A percentile compares a stretch with the other conserved stretches of the same genome.
Evolutionary conservation across 1,140 invertebrate species (phyloP).

Genomic region (honey bee (Apis mellifera)): Amel_HAv3.1 CM009931.2:21565001-21565500

Average conservation of each 20-base stretch:
- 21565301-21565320: neutral
- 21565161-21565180: constrained; percentile 69
- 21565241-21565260: constrained; percentile 42
- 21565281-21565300: constrained; percentile 39
- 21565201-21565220: constrained; percentile 41
- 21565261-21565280: constrained; percentile 33
- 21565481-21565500: constrained; percentile 10
- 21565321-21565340: constrained; percentile 24
- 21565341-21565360: constrained; percentile 45
- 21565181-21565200: constrained; percentile 33
- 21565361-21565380: constrained; percentile 29
- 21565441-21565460: constrained; percentile 78
- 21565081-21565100: constrained; percentile 57
- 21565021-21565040: constrained; percentile 39
- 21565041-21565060: constrained; percentile 47
- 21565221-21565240: constrained; percentile 31
- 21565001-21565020: constrained; percentile 43
- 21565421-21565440: constrained; percentile 74
- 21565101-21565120: constrained; percentile 79
- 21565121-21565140: constrained; percentile 81
- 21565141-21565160: constrained; percentile 77
- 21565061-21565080: constrained; percentile 44
- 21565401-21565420: constrained; percentile 64
- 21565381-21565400: constrained; percentile 55
- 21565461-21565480: constrained; percentile 61